Conservation (phyloP, 2,888 invertebrate genomes). For the Ectemnius lituratus region DNA sequence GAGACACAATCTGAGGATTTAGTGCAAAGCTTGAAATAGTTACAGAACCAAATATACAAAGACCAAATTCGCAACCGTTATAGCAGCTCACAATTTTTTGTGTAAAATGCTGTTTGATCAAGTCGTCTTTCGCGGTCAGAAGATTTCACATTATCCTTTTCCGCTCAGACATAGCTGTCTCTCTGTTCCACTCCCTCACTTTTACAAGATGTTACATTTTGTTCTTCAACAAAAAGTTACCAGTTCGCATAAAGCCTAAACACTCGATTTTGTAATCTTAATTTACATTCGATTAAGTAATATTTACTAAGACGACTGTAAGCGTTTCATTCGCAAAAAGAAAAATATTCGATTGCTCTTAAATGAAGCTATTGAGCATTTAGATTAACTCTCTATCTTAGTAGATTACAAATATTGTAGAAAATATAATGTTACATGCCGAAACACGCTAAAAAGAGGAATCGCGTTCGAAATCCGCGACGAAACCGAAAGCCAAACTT, state of each 20-base stretch:
- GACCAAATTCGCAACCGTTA: conserved; percentile 29
- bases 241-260: conserved; percentile 8
- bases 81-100: conserved; percentile 9
- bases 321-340: conserved; percentile 19
- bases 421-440: neutral
- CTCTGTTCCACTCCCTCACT: too few species aligned
- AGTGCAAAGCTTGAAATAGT: conserved; percentile 2
- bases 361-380: conserved; percentile 8
- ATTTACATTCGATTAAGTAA: conserved; percentile 25
- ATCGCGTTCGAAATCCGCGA: neutral
- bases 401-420: conserved; percentile 4
- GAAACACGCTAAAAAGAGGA: neutral
- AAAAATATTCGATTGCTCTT: neutral
- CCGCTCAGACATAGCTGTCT: too few species aligned
- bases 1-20: too few species aligned
- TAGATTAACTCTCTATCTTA: neutral
- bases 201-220: too few species aligned
- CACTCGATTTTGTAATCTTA: conserved; percentile 19
- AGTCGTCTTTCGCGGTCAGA: too few species aligned
- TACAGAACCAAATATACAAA: conserved; percentile 25
- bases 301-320: conserved; percentile 30
- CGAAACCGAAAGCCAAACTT: neutral
- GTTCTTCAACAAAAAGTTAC: too few species aligned
- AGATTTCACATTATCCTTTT: too few species aligned
- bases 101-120: conserved; percentile 11